Base-by-base conservation (phyloP, 2,888 invertebrate genomes). In the Volucella inflata region DNA sequence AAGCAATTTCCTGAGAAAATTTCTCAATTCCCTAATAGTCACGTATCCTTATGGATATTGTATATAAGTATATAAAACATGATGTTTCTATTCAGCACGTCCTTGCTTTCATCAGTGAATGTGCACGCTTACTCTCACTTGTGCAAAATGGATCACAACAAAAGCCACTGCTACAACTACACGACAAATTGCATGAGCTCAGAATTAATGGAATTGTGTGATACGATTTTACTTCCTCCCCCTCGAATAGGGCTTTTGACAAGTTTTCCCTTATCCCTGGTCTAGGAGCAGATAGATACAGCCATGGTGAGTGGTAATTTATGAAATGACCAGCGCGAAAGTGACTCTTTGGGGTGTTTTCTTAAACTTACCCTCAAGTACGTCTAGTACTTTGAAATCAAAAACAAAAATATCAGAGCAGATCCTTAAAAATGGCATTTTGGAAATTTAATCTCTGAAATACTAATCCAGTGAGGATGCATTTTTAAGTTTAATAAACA, bases 181-280 rank as follows among this genome's bases (percentile, higher is more conserved):
- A 36, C 46, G 70, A 70, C 70, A 70, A 70, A 70, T 70, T 57
- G 57, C 57, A 40, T 57, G 38, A 57, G 38, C 48, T 70, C 57
- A 57, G 57, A 17, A 70, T 57, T 57, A 70, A 70, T 70, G 57
- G 51, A 10, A 46, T 57, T 68, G 36, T 44, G n/a, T 12, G 40
- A 44, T 8, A 42, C 30, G 6, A 6, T 14, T 65, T 65, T 51
- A 1, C 30, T 30, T 1, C 30, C 30, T 30, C 30, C 30, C 30
- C 16, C n/a, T 38, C 8, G 38, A 30, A 11, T 50, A 50, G 14
- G 38, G 64, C 64, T 38, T 50, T 65, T 65, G 64, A 50, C 64
- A 51, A 65, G 38, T 64, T 48, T n/a, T 64, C 12, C 50, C 48
- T 64, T 65, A 50, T 65, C 40, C 50, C 50, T 65, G 10, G 16